Evolutionary conservation across 2,797 vertebrate species (phyloP), one percentile per base, ranked within the genome.

Genomic region (Sebastes umbrosus): DNA sequence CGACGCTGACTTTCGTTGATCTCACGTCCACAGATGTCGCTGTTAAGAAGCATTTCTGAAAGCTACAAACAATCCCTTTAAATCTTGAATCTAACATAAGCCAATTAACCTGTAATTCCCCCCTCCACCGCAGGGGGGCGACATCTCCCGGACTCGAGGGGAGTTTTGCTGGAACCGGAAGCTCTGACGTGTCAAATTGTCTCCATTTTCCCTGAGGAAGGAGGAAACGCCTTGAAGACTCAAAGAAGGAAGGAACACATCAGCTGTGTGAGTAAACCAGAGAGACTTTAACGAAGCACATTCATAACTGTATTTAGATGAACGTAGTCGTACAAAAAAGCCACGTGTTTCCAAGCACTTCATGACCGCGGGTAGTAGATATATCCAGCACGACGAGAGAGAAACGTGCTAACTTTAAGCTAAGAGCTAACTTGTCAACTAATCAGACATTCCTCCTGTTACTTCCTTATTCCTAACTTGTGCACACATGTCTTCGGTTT

Each of bases 141-240:
- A 73, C 58, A 73, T 27, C 22, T 58, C 67, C 9, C 69, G 2
- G 63, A 2, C 90, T 39, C 36, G 9, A 39, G 36, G 84, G 92
- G 93, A 92, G 90, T 90, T 52, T 29, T 58, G 60, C 16, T 9
- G 24, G 31, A 83, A 83, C 18, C 79, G 55, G 74, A 89, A 82
- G 31, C 66, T 84, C 82, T 94, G 94, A 95, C 95, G 94, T 94
- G 94, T 94, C 91, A 90, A 85, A 82, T 64, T 71, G 57, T 89
- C 87, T 91, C 93, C 94, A 95, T 95, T 88, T 94, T 14, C 88
- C 84, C 81, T 55, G 73, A 90, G 83, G 88, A 90, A 93, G 94
- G 91, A 94, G 94, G 92, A 94, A 94, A 95, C 94, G 92, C 94
- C 93, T 95, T 83, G 89, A 84, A 84, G 83, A 90, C 79, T 79